Percentiles rank a stretch among this genome's conserved stretches.
Conservation (phyloP, 2,888 invertebrate species). For the Dynastes maya region DNA sequence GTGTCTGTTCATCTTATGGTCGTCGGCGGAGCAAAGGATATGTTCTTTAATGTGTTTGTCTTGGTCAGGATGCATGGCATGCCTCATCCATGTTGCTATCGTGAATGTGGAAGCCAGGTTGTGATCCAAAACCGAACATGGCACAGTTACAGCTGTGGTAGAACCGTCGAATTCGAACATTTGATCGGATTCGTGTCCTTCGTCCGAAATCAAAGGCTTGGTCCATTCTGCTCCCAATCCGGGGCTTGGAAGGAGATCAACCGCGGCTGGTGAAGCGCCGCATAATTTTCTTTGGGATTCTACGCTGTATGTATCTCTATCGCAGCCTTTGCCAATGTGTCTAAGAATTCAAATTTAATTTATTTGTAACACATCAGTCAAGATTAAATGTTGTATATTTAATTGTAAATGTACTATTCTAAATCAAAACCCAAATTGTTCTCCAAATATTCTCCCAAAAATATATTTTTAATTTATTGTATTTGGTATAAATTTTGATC, state of each 20-base stretch:
- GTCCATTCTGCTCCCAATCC: constrained; percentile 88
- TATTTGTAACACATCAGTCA: too few relatives aligned
- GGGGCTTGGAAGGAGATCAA: constrained; percentile 90
- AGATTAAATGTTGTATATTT: too few relatives aligned
- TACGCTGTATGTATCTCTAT: constrained; percentile 92
- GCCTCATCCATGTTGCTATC: constrained; percentile 95
- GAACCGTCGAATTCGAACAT: constrained; percentile 97
- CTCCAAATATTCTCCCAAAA: too few relatives aligned
- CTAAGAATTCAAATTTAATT: constrained; percentile 67
- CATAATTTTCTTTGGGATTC: constrained; percentile 89
- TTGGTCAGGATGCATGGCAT: constrained; percentile 83
- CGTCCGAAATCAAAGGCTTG: constrained; percentile 86
- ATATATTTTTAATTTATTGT: too few relatives aligned
- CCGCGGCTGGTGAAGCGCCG: constrained; percentile 86
- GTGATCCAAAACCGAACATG: constrained; percentile 83
- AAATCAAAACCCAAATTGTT: too few relatives aligned
- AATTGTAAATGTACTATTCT: too few relatives aligned
- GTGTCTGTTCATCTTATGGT: constrained; percentile 99
- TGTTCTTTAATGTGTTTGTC: constrained; percentile 97
- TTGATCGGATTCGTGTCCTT: constrained; percentile 88
- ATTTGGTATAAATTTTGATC: too few relatives aligned
- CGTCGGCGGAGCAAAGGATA: constrained; percentile 96
- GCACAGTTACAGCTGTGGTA: constrained; percentile 89
- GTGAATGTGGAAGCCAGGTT: constrained; percentile 88
- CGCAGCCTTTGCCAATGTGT: constrained; percentile 97